Evolutionary conservation across 2,888 invertebrate species (phyloP).

Genomic region (Spodoptera exigua): DNA sequence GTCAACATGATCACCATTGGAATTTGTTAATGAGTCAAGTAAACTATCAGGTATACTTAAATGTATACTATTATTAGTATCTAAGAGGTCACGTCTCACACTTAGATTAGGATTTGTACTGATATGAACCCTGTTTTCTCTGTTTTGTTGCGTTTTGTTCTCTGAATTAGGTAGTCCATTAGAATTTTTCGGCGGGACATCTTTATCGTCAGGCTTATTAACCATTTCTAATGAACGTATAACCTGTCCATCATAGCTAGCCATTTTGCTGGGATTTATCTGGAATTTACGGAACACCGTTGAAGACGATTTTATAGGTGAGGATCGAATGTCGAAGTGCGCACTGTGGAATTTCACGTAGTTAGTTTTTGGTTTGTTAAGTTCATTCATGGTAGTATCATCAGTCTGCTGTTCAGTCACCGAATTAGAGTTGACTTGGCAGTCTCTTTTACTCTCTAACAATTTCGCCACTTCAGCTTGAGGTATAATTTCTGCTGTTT

Average conservation of each 20-base stretch:
- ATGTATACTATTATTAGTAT: slow-evolving; percentile 23
- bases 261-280: slow-evolving; percentile 79
- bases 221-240: slow-evolving; percentile 74
- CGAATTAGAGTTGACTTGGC: slow-evolving; percentile 30
- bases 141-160: slow-evolving; percentile 19
- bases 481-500: slow-evolving; percentile 21
- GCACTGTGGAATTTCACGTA: slow-evolving; percentile 80
- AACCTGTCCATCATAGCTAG: slow-evolving; percentile 77
- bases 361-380: slow-evolving; percentile 61
- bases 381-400: slow-evolving; percentile 39
- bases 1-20: slow-evolving; percentile 28
- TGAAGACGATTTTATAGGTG: slow-evolving; percentile 82
- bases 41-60: slow-evolving; percentile 29
- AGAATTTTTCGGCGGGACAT: slow-evolving; percentile 14
- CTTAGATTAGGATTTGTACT: slow-evolving; percentile 25
- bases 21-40: slow-evolving; percentile 31
- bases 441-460: slow-evolving; percentile 29
- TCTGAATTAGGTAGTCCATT: slow-evolving; percentile 26
- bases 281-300: slow-evolving; percentile 82
- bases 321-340: slow-evolving; percentile 84
- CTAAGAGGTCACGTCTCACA: slow-evolving; percentile 23
- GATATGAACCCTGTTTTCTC: slow-evolving; percentile 23
- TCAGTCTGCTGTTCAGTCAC: slow-evolving; percentile 19
- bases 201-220: slow-evolving; percentile 40
- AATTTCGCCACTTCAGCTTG: slow-evolving; percentile 33